phyloP scores from a whole-genome alignment of 2,113 vertebrate species.

The Cyanoderma ruficeps region DNA sequence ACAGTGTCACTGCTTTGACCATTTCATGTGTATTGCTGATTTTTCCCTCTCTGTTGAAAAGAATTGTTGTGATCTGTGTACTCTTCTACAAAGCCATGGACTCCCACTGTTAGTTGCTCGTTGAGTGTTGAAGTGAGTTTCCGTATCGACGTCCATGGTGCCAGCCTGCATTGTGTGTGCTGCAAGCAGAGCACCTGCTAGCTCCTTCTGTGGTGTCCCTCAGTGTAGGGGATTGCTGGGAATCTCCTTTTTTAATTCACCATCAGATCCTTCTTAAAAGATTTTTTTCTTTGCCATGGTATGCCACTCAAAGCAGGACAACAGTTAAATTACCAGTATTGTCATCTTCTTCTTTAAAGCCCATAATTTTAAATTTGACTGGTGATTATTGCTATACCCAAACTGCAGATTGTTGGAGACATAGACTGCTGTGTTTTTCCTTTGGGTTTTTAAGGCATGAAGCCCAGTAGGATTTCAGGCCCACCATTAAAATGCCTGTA shows the following conservation, averaged over 20 bases:
- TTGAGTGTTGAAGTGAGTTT: not conserved
- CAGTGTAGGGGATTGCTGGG: not conserved
- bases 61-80: not conserved
- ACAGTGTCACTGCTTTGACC: not conserved
- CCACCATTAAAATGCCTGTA: not conserved
- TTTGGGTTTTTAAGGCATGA: not conserved
- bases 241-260: not conserved
- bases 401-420: not conserved
- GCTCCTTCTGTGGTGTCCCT: not conserved
- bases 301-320: not conserved
- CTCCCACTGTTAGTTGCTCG: not conserved
- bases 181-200: not conserved
- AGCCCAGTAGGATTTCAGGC: not conserved
- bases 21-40: not conserved
- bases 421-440: not conserved
- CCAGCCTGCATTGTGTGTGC: not conserved
- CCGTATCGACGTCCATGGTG: accelerated
- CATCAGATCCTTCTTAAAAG: not conserved
- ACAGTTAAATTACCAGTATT: not conserved
- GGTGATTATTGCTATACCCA: not conserved
- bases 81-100: not conserved
- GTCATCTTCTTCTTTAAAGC: not conserved
- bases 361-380: not conserved
- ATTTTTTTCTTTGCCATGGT: not conserved
- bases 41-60: not conserved